Evolutionary conservation across 2,113 vertebrate genomes (phyloP), one percentile per base, ranked within the genome.

Genomic region (Urocitellus parryii): DNA sequence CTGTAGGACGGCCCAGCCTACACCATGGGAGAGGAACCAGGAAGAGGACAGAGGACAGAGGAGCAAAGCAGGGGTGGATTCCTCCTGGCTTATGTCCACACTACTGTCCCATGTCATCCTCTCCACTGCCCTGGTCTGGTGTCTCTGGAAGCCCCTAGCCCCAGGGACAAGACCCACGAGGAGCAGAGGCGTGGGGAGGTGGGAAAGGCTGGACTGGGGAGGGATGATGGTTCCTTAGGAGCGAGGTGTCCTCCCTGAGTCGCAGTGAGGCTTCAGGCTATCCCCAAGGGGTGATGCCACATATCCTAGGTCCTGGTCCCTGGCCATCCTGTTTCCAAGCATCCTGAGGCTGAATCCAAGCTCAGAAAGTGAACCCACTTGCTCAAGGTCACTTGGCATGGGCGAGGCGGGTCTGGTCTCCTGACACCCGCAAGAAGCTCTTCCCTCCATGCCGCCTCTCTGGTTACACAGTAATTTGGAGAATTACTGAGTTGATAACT

Each of bases 401-500:
- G 45, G 58, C 24, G 10, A 34, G 68, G 63, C 67, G 22, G 24
- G 32, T 37, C 72, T 79, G 88, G 20, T 74, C 83, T 56, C 78
- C 34, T 17, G 25, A 76, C 39, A 53, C 56, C 56, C 42, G 8
- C 70, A 42, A 73, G 61, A 42, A 79, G 63, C 74, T 42, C 72
- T 85, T 18, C 56, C 25, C 80, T 20, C 45, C 39, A 42, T 2
- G 4, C 85, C 8, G n/a, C 39, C 56, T 92, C 93, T 91, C 95
- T 85, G 84, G 84, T 90, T 22, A 42, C 13, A 2, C 7, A 2
- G 63, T 63, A 39, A 93, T 83, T 72, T 91, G 67, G 58, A 93
- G 65, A 94, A 88, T 96, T n/a, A 84, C 77, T 88, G 73, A 65
- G 13, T 8, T 91, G 92, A 96, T 78, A 56, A 76, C 77, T 87